phyloP scores from a whole-genome alignment of 2,113 vertebrate species.

The Phasianus colchicus region DNA sequence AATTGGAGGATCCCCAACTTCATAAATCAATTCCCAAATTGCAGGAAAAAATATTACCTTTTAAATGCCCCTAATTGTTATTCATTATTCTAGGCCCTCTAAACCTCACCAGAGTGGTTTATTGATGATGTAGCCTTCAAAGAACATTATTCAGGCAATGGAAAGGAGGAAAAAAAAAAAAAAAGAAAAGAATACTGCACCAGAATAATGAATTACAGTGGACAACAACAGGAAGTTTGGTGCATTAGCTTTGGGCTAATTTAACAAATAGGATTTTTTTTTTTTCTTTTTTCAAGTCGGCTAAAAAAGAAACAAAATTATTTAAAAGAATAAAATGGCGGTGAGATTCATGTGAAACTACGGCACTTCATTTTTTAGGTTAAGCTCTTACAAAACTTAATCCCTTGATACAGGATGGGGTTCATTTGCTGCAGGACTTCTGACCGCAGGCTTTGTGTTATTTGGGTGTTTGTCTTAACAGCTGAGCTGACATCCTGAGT shows the following conservation, averaged over 20 bases:
- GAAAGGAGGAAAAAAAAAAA: neutral
- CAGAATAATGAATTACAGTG: conserved; percentile 36
- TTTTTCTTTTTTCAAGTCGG: neutral
- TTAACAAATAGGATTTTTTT: neutral
- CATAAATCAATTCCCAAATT: conserved; percentile 80
- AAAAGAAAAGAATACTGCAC: neutral
- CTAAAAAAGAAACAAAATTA: conserved; percentile 28
- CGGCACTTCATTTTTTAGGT: neutral
- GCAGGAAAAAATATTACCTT: conserved; percentile 76
- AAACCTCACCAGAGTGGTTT: conserved; percentile 71
- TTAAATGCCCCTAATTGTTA: conserved; percentile 80
- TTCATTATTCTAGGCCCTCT: conserved; percentile 76
- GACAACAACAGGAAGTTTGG: neutral
- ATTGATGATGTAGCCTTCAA: conserved; percentile 76
- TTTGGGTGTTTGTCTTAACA: neutral
- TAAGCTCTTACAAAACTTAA: neutral
- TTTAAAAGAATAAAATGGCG: neutral
- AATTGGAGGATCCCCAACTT: conserved; percentile 74
- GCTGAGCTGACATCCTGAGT: neutral
- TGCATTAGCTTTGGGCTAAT: conserved; percentile 60
- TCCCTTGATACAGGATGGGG: neutral
- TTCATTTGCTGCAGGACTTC: neutral
- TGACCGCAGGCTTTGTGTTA: neutral
- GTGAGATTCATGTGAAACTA: neutral
- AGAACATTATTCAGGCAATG: conserved; percentile 70